Base-by-base conservation (phyloP, 2,888 invertebrate genomes). In the Drosophila suboccidentalis region DNA sequence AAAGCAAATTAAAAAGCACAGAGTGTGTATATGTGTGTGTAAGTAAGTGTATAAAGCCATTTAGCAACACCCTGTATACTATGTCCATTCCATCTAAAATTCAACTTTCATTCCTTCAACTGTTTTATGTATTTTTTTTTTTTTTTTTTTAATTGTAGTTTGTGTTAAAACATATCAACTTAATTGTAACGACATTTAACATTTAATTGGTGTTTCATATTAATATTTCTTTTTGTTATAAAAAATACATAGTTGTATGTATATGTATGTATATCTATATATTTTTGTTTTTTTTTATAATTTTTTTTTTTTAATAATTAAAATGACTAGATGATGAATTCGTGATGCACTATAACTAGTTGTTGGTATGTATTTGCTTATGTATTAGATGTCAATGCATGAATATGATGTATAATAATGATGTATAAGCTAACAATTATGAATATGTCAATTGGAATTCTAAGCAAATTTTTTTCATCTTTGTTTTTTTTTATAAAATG, bases 111-210 rank as follows among this genome's bases (percentile, higher is more conserved):
- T 62, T 55, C 62, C 17, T 36, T 26, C 50, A 36, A 49, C 50
- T 39, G 36, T 67, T 46, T 17, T 9, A 3, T n/a, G 13, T 26
- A 26, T 15, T 29, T 39, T 57, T 62, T 26, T 15, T 39, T 62
- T 60, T 22, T 51, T 29, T 39, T 60, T 60, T 22, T 54, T 60
- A 61, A 59, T 63, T 57, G 50, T 58, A 59, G 46, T 17, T 66
- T 51, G 26, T 71, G 75, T 82, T 87, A 88, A 83, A 86, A 86
- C 88, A 82, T 87, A 86, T 77, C 82, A 88, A 84, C 88, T 88
- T 88, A 84, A 83, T 82, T 82, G 53, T 86, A 88, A 84, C 88
- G 83, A 83, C 88, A 86, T 85, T 84, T 86, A 84, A 84, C 83
- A 84, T 84, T 88, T 73, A 78, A 86, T 84, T 81, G 80, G 82